Base-by-base conservation (phyloP, 2,113 vertebrate species). In the Microtus pennsylvanicus region DNA sequence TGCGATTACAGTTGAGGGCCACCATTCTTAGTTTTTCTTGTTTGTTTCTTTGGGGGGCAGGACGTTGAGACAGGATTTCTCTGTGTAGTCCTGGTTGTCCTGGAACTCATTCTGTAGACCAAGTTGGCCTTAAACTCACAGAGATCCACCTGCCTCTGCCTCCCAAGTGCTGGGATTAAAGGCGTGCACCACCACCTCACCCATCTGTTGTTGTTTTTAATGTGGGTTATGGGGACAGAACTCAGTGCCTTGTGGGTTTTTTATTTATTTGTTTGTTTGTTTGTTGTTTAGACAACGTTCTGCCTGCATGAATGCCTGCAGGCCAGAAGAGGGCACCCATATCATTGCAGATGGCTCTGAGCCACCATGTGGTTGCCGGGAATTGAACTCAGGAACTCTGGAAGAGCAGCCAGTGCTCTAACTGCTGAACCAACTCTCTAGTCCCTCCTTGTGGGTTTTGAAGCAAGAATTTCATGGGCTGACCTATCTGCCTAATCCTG, bases 141-240 rank as follows among this genome's bases (percentile, higher is more conserved):
- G 70, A n/a, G 35, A 72, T 72, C 70, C 35, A 22, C 8, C 35
- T 72, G 16, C 70, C 35, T 72, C 70, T 38, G 17, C 35, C 35
- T 38, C 8, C 70, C 2, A 7, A 74, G 19, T 10, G 3, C 70
- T 74, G n/a, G 8, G 8, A 74, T 38, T 74, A 38, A 74, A 74
- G 19, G 70, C 0, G 7, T 38, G 69, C 0, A 0, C n/a, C 70
- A 38, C n/a, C 70, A 38, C 70, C 10, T n/a, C 9, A 38, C 35
- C 69, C 35, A 9, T 17, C 70, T 50, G 45, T 33, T 77, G 42
- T 50, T 81, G 78, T 58, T 61, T 58, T 61, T 61, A 61, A 42
- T 63, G 55, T 38, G 55, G n/a, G 5, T 61, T 83, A n/a, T 83
- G 24, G 22, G 12, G 13, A 14, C 14, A 61, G 80, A 61, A 61